These are phyloP conservation scores for Xanthorhoe spadicearia DNA, from an alignment of 2,888 invertebrate genomes.

Conservation along the genomic window DNA sequence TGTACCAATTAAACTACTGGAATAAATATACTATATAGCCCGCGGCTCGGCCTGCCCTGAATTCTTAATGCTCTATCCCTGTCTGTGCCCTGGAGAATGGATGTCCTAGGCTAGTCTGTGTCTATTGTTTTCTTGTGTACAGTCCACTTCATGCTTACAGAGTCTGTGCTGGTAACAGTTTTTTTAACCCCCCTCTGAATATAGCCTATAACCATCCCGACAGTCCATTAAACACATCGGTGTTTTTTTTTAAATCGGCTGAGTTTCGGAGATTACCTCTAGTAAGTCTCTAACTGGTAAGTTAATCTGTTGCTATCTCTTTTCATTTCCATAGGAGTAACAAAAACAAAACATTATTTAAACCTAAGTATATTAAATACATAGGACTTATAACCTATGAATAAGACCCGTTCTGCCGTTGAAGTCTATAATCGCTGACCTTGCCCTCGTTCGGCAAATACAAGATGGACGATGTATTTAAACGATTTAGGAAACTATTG, in stretches of 20 bases:
- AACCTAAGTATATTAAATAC: no score
- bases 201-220: no score
- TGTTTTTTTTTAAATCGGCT: no score
- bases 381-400: no score
- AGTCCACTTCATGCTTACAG: background rate
- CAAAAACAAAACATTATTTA: no score
- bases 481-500: background rate
- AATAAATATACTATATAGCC: background rate
- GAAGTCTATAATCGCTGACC: background rate
- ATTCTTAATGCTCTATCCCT: conserved; percentile 9
- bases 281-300: no score
- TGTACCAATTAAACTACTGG: background rate
- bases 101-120: background rate
- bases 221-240: no score
- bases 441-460: background rate
- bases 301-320: no score
- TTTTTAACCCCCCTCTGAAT: no score
- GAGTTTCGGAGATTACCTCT: no score
- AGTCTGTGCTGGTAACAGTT: no score
- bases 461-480: background rate
- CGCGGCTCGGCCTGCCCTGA: conserved; percentile 5
- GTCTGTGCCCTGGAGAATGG: conserved; percentile 7
- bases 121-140: conserved; percentile 3
- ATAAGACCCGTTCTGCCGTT: background rate
- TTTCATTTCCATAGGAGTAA: no score